A percentile compares a stretch with the other conserved stretches of the same genome.
Evolutionary conservation across 1,140 invertebrate genomes (phyloP).

Genomic region (Drosophila asahinai): DNA sequence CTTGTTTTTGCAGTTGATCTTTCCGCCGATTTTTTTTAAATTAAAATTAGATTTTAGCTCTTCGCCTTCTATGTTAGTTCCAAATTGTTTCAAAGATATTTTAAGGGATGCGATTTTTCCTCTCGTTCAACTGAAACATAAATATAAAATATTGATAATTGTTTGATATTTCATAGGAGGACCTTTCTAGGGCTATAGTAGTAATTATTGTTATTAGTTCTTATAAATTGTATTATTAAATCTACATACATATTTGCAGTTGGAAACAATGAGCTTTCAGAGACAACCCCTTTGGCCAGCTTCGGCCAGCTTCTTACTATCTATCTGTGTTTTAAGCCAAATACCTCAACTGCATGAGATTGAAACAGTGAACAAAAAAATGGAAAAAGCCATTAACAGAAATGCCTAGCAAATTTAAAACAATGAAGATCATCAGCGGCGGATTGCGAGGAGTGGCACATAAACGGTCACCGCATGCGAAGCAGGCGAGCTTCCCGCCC

Average conservation of each 20-base stretch:
- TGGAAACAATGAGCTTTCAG: not conserved
- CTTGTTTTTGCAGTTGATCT: slow-evolving; percentile 12
- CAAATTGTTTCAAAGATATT: slow-evolving; percentile 27
- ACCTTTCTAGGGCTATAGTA: not conserved
- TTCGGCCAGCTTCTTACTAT: too few species aligned
- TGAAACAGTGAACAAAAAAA: slow-evolving; percentile 5
- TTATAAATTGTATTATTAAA: not conserved
- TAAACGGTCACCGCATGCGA: slow-evolving; percentile 67
- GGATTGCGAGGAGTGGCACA: slow-evolving; percentile 72
- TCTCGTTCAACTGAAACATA: slow-evolving; percentile 34
- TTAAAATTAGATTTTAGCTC: slow-evolving; percentile 48
- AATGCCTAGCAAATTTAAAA: slow-evolving; percentile 71
- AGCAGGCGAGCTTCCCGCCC: slow-evolving; percentile 20
- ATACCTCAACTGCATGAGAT: slow-evolving; percentile 9
- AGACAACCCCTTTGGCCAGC: too few species aligned
- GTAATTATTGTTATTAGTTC: not conserved
- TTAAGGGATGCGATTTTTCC: slow-evolving; percentile 25
- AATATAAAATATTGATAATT: not conserved
- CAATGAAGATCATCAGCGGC: slow-evolving; percentile 74
- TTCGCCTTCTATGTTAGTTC: slow-evolving; percentile 27
- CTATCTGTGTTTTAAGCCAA: not conserved
- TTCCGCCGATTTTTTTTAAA: slow-evolving; percentile 5
- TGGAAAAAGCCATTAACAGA: slow-evolving; percentile 31
- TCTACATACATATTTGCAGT: not conserved
- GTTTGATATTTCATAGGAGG: not conserved